Base-by-base conservation (phyloP, 2,797 vertebrate species). In the Myripristis jacobus region DNA sequence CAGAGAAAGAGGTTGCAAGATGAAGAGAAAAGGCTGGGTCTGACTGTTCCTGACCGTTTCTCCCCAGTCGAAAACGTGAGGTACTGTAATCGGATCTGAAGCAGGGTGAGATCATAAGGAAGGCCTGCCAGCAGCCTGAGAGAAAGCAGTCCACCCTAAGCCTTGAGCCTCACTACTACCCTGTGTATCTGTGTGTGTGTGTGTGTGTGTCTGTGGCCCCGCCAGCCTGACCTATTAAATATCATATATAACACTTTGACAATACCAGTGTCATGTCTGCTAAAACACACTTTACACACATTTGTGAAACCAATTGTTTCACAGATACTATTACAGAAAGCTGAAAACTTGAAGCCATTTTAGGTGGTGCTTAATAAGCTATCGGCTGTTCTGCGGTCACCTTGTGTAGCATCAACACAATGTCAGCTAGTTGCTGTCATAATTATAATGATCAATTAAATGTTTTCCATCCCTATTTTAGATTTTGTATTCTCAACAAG, bases 31-130 rank as follows among this genome's bases (percentile, higher is more conserved):
- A 74, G 66, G 74, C 82, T 51, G 77, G 18, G 73, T 13, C 68
- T 9, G 56, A 50, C 70, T 86, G 75, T 87, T 90, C 50, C 75
- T 66, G 63, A 70, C 70, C 75, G 79, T 86, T 88, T 84, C 77
- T 86, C 69, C 79, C 27, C 34, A 77, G 76, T 24, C 53, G 73
- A 91, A 89, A 92, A 91, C 83, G 88, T 89, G 87, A 90, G 82
- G 81, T 79, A 44, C 66, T 93, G 93, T 91, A 94, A 94, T 90
- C 65, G 80, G 91, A 94, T 89, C 91, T 77, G 47, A 31, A 85
- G 82, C 69, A 73, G 65, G 84, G 87, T 94, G 93, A 93, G 83
- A 80, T 94, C 93, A 93, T 92, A 56, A 70, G 75, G 19, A 60
- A 84, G 80, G 81, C 82, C 84, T 81, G 87, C 89, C 89, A 91